Evolutionary conservation across 2,888 invertebrate genomes (phyloP), one percentile per base, ranked within the genome.

Genomic region (Caradrina kadenii): DNA sequence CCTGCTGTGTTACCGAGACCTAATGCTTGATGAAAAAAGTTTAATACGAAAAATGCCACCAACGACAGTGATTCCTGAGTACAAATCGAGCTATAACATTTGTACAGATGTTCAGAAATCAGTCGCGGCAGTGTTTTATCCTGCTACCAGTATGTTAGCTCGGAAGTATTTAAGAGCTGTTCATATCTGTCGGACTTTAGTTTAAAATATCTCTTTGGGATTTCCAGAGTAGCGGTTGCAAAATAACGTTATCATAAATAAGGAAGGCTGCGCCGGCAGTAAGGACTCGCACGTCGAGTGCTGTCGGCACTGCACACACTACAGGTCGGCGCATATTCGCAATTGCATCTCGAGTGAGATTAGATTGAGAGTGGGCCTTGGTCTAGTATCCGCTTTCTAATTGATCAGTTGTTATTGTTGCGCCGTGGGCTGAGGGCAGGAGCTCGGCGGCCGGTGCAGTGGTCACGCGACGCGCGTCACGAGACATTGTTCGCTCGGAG

Each of bases 311-410:
- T 19, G 48, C 53, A 39, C 52, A 45, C 22, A 11, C 63, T 45
- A 42, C 45, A 31, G 42, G 31, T 56, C 53, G 60, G 58, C 54
- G 56, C 53, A 69, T 64, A 64, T 72, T 78, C 59, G 63, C 60
- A 55, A 76, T 71, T 81, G 66, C 69, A 81, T 76, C 79, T 79
- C 76, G 60, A 69, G 42, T 58, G 69, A 67, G 81, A 59, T 75
- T 81, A 78, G 81, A 83, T 83, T 80, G 82, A 83, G 80, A 83
- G 60, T 45, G 53, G 74, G 64, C 88, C 89, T 80, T 87, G 89
- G 82, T 83, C 85, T 63, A 76, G 74, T 81, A 79, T 77, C 68
- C 63, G 87, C 86, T 86, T 87, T 86, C 87, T 82, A 85, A 83
- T 80, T 73, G 75, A 81, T 81, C 79, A 70, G 63, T 65, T 48